Evolutionary conservation across 2,888 invertebrate species (phyloP), one percentile per base, ranked within the genome.

Genomic region (Lithophane leautieri): DNA sequence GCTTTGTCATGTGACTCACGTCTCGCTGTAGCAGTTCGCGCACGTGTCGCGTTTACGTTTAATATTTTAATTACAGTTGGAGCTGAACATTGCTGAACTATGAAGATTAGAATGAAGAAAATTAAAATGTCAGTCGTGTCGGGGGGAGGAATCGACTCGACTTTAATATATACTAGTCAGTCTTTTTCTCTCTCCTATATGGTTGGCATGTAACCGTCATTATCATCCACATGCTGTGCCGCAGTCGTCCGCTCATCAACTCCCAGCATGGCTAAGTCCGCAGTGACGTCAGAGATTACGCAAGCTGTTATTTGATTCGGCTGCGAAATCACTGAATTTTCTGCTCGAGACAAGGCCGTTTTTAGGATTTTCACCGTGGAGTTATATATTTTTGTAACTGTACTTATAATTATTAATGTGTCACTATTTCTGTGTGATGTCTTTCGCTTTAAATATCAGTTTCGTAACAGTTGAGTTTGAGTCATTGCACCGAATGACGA

Each of bases 171-270:
- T 90, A 84, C 14, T 91, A 97, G 97, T 97, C 97, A 97, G 97
- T 97, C 97, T 97, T 97, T 97, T 97, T 97, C 97, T 97, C 97
- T 97, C 97, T 97, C 97, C 97, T 97, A 97, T 97, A 96, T 96
- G 96, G 95, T 94, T 92, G 94, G 95, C 97, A 97, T 97, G 92
- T 93, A 91, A 90, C 86, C 94, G 83, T 90, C 96, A 70, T 22
- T 34, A 68, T 73, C 73, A 56, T 76, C 84, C 70, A 25, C 77
- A 76, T 66, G 81, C 82, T 84, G 73, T 73, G 73, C 81, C 78
- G 74, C 81, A 73, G 78, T 77, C 79, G 67, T 76, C 70, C 66
- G 78, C 54, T 65, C 72, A 42, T 65, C 68, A 65, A 28, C 80
- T 77, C 63, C 73, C 70, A 83, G 79, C 77, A 83, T 85, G 88